phyloP scores from a whole-genome alignment of 2,113 vertebrate genomes.

The Gnathonemus echidnorhynchus region DNA sequence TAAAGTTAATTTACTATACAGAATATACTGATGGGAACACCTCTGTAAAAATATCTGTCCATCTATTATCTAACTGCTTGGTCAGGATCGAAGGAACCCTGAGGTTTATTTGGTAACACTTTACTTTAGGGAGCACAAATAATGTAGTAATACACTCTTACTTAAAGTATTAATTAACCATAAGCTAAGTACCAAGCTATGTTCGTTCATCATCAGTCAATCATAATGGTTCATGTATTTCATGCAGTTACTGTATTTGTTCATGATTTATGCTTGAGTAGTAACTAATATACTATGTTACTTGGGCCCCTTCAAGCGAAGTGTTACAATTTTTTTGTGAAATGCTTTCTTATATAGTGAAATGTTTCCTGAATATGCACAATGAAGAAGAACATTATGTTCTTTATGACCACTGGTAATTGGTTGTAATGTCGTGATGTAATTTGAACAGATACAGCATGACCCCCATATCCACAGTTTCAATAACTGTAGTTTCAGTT shows the following conservation, averaged over 20 bases:
- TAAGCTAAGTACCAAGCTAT: not conserved
- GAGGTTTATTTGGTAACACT: not conserved
- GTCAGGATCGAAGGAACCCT: not conserved
- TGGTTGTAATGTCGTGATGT: not conserved
- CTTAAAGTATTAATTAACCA: not conserved
- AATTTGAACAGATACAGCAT: not conserved
- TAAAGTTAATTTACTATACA: slow-evolving; percentile 43
- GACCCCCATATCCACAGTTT: not conserved
- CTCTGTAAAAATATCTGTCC: not conserved
- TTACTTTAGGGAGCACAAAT: not conserved
- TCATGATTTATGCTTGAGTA: not conserved
- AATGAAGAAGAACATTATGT: not conserved
- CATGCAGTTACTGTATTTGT: not conserved
- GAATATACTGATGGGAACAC: not conserved
- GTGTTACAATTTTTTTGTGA: not conserved
- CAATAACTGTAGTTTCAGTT: not conserved
- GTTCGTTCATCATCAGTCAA: not conserved
- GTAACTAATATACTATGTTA: not conserved
- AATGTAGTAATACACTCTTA: not conserved
- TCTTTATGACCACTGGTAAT: not conserved
- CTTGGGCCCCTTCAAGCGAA: not conserved
- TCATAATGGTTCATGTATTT: not conserved
- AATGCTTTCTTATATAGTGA: not conserved
- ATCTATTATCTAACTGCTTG: not conserved
- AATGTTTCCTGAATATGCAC: not conserved